A percentile compares a stretch with the other conserved stretches of the same genome.
phyloP scores from a whole-genome alignment of 2,888 invertebrate species.

The Geotrupes spiniger region DNA sequence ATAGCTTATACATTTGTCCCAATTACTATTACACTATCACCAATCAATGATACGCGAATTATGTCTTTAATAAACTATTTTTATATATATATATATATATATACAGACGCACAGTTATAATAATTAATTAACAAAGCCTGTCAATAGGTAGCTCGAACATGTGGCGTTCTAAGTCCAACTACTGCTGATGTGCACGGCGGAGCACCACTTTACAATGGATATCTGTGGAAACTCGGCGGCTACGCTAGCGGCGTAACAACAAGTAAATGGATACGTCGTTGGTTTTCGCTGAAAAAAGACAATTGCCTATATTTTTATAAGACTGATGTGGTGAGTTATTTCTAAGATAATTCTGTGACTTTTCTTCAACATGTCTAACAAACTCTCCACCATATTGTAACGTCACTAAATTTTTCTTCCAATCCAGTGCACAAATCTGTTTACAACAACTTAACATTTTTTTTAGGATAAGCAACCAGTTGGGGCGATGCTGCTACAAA shows the following conservation, averaged over 20 bases:
- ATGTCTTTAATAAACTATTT: too few relatives aligned
- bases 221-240: constrained; percentile 71
- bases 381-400: background rate
- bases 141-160: constrained; percentile 74
- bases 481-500: constrained; percentile 83
- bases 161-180: constrained; percentile 72
- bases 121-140: too few relatives aligned
- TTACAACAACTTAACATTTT: too few relatives aligned
- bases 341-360: too few relatives aligned
- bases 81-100: too few relatives aligned
- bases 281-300: constrained; percentile 88
- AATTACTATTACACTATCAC: too few relatives aligned
- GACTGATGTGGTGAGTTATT: constrained; percentile 72
- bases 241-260: constrained; percentile 55
- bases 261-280: constrained; percentile 80
- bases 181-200: constrained; percentile 60
- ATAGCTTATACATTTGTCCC: too few relatives aligned
- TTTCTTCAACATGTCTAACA: too few relatives aligned
- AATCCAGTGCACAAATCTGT: background rate
- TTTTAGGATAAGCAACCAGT: constrained; percentile 80
- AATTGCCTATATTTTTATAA: constrained; percentile 95
- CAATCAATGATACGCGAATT: too few relatives aligned
- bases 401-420: too few relatives aligned
- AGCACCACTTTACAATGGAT: constrained; percentile 68
- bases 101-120: too few relatives aligned